Conservation (phyloP, 1,140 invertebrate species). For the Oedothorax gibbosus region DNA sequence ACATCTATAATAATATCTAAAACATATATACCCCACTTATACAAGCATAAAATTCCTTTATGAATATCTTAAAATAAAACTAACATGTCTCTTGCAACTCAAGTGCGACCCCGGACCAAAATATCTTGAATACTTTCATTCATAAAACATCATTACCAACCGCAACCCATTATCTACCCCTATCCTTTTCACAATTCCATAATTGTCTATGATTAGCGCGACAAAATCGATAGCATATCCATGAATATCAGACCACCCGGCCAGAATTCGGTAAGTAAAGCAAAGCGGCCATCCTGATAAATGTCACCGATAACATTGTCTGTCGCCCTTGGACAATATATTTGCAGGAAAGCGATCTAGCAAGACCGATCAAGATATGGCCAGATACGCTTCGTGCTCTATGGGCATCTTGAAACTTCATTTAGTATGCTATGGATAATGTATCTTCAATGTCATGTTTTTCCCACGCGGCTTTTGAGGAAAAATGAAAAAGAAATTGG, state of each 20-base stretch:
- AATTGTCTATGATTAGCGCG: neutral
- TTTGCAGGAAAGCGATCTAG: constrained; percentile 51
- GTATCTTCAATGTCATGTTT: constrained; percentile 11
- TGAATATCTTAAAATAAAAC: no score
- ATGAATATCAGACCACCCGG: constrained; percentile 31
- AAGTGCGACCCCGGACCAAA: no score
- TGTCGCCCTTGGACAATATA: constrained; percentile 26
- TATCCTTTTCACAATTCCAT: no score
- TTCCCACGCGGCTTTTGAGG: neutral
- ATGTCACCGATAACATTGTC: constrained; percentile 37
- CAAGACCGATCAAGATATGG: constrained; percentile 20
- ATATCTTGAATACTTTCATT: no score
- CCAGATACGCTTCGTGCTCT: neutral
- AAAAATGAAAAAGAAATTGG: no score
- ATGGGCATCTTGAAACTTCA: neutral
- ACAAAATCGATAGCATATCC: constrained; percentile 24
- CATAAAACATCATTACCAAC: no score
- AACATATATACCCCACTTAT: no score
- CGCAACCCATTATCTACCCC: no score
- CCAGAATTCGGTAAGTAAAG: constrained; percentile 1
- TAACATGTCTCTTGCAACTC: no score
- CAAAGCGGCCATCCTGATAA: constrained; percentile 26
- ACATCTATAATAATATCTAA: no score
- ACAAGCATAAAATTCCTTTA: no score
- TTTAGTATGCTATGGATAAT: neutral